These are phyloP conservation scores for Hemibagrus guttatus DNA, from an alignment of 2,797 vertebrate species.

Conservation along the genomic window DNA sequence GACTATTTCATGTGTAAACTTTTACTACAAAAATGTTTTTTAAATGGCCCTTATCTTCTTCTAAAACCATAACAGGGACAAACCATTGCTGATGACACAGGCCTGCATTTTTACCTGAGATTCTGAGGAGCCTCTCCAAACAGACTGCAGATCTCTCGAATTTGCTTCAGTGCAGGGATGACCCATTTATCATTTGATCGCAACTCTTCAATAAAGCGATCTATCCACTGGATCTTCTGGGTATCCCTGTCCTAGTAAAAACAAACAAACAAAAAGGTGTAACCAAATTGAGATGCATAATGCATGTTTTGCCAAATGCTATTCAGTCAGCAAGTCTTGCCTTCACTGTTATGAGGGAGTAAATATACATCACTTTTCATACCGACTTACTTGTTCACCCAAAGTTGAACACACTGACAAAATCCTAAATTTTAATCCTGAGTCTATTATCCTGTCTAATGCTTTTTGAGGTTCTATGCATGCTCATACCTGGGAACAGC, in stretches of 20 bases:
- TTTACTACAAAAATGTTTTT: background rate
- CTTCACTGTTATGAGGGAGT: background rate
- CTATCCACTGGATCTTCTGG: conserved; percentile 99
- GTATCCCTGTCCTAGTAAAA: conserved; percentile 92
- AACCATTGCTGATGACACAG: background rate
- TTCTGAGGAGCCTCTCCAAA: conserved; percentile 99
- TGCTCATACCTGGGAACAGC: conserved; percentile 92
- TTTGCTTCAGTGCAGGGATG: conserved; percentile 98
- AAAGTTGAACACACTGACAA: background rate
- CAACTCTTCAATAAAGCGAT: conserved; percentile 98
- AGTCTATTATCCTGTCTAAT: background rate
- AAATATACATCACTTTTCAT: background rate
- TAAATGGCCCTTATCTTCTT: background rate
- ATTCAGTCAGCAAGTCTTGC: background rate
- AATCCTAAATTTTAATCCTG: background rate
- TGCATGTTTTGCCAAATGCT: background rate
- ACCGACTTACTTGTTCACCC: background rate
- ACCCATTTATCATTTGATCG: conserved; percentile 99
- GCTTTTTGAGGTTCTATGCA: background rate
- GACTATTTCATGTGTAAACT: background rate
- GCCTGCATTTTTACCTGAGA: conserved; percentile 82
- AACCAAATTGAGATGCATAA: background rate
- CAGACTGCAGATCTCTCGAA: conserved; percentile 99
- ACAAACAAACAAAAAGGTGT: conserved; percentile 57
- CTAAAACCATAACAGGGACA: background rate